Evolutionary conservation across 1,140 invertebrate species (phyloP).

Genomic region (Leguminivora glycinivorella): DNA sequence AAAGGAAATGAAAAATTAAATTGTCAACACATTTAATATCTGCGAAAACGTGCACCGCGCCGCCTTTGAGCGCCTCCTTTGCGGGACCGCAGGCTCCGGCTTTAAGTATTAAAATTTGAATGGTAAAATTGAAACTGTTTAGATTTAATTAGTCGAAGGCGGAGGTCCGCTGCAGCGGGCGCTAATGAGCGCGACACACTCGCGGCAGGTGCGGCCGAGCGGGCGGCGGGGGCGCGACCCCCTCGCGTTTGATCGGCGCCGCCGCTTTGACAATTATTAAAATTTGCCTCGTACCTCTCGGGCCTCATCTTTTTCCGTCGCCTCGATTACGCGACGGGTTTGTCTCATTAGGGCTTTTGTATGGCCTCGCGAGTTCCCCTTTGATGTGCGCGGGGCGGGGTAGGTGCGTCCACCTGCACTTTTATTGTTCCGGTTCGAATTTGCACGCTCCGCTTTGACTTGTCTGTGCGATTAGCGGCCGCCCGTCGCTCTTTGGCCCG

Average conservation of each 20-base stretch:
- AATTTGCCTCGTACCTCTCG: constrained; percentile 77
- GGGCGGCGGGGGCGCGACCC: constrained; percentile 36
- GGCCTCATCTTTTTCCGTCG: constrained; percentile 78
- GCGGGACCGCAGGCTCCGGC: constrained; percentile 60
- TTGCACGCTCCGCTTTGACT: constrained; percentile 75
- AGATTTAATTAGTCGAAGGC: constrained; percentile 74
- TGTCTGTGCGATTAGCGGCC: constrained; percentile 63
- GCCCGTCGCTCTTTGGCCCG: constrained; percentile 54
- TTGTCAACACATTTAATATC: constrained; percentile 79
- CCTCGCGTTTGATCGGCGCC: constrained; percentile 74
- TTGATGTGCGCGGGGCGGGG: constrained; percentile 62
- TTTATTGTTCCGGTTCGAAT: constrained; percentile 74
- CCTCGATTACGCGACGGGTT: constrained; percentile 78
- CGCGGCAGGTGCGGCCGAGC: constrained; percentile 40
- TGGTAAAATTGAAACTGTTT: constrained; percentile 74
- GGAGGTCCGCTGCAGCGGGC: constrained; percentile 71
- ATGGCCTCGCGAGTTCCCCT: constrained; percentile 70
- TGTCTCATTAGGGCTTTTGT: constrained; percentile 79
- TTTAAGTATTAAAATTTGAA: constrained; percentile 76
- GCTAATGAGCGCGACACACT: constrained; percentile 73
- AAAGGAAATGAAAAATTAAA: constrained; percentile 79
- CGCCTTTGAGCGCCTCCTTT: constrained; percentile 72
- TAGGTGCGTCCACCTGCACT: constrained; percentile 69
- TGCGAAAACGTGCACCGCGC: constrained; percentile 76
- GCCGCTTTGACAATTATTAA: constrained; percentile 79